Conservation (phyloP, 2,113 vertebrate genomes). For the Burhinus bistriatus region DNA sequence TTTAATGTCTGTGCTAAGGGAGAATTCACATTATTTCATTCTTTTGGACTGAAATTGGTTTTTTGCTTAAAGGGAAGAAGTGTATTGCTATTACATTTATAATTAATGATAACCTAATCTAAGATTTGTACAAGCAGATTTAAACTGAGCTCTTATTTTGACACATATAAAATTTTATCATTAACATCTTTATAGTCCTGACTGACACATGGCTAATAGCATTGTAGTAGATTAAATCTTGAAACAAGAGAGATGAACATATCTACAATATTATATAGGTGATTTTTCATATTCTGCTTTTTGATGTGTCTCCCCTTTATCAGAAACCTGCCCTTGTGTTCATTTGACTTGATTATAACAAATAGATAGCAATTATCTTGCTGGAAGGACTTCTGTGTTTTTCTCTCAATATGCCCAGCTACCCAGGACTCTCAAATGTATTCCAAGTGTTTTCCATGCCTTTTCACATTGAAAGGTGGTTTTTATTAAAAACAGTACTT, state of each 20-base stretch:
- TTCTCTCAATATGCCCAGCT: not conserved
- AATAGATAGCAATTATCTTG: constrained; percentile 11
- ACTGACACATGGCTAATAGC: constrained; percentile 57
- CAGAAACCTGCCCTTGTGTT: constrained; percentile 12
- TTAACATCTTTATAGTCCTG: constrained; percentile 48
- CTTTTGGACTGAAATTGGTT: not conserved
- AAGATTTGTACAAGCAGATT: constrained; percentile 47
- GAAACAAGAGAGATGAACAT: constrained; percentile 31
- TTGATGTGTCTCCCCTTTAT: constrained; percentile 7
- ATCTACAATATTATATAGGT: constrained; percentile 20
- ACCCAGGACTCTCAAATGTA: not conserved
- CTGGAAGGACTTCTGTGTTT: not conserved
- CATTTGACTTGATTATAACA: constrained; percentile 34
- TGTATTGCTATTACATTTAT: constrained; percentile 42
- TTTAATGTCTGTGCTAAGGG: not conserved
- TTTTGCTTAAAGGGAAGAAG: constrained; percentile 45
- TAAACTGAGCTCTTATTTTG: constrained; percentile 58
- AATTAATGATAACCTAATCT: constrained; percentile 60
- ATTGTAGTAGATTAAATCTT: constrained; percentile 43
- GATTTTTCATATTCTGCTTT: constrained; percentile 49
- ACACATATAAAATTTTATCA: constrained; percentile 48
- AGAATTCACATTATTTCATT: constrained; percentile 21
- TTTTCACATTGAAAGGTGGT: constrained; percentile 6
- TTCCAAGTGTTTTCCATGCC: not conserved
- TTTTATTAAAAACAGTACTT: constrained; percentile 21